Evolutionary conservation across 2,113 vertebrate species (phyloP), one percentile per base, ranked within the genome.

Genomic region (Merops nubicus): DNA sequence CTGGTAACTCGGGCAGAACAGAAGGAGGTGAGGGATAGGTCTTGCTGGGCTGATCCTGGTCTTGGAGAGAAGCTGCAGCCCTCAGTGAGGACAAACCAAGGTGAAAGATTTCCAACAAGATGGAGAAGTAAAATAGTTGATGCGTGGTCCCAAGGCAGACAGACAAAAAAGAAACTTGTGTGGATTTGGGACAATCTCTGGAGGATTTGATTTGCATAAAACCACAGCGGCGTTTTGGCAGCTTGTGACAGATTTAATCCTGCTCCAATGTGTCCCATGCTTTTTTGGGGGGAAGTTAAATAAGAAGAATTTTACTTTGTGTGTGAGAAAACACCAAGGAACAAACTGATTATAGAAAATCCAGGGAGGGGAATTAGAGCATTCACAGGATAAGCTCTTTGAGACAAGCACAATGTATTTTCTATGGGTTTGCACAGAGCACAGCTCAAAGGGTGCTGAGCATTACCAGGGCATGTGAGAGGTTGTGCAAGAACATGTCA

Each of bases 291-390:
- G 63, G 67, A 68, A 88, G 84, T 77, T 72, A 90, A 96, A 80
- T 82, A 81, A 42, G 69, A 47, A 60, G 43, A 89, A 81, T 96
- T 86, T 91, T 81, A 65, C 63, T 84, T 43, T 40, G 51, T 90
- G 51, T 89, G 57, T 85, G 79, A 86, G 68, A 89, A 95, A 96
- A 80, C 38, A 83, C 29, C 59, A 90, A 96, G 62, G 73, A 91
- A 94, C 72, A 92, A 96, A 93, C 85, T 85, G 87, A 90, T 97
- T 96, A 93, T 3, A 62, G 79, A 85, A 96, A 97, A 97, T 89
- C 89, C 86, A 68, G 33, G 54, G 80, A 94, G 34, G 77, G 45
- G 93, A 92, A 96, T 97, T 96, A 96, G 36, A 60, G 40, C 50
- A n/a, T 88, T 97, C 57, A 64, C 43, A 60, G 69, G 28, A 36